phyloP scores from a whole-genome alignment of 2,113 vertebrate species.

The human region GRCh38 chr1:83767001-83767500 shows the following conservation, averaged over 20 bases:
- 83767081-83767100: slow-evolving; percentile 81
- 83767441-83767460: slow-evolving; percentile 88
- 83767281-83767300: slow-evolving; percentile 91
- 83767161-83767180: slow-evolving; percentile 83
- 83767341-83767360: slow-evolving; percentile 90
- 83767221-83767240: slow-evolving; percentile 89
- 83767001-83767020: slow-evolving; percentile 68
- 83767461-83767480: slow-evolving; percentile 83
- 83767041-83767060: slow-evolving; percentile 81
- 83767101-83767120: slow-evolving; percentile 82
- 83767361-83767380: slow-evolving; percentile 92
- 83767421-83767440: slow-evolving; percentile 93
- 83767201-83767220: slow-evolving; percentile 88
- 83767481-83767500: slow-evolving; percentile 83
- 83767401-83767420: slow-evolving; percentile 93
- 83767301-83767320: slow-evolving; percentile 94
- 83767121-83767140: slow-evolving; percentile 81
- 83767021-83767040: slow-evolving; percentile 78
- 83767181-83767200: slow-evolving; percentile 85
- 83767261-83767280: slow-evolving; percentile 91
- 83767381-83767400: slow-evolving; percentile 91
- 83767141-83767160: slow-evolving; percentile 81
- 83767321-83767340: slow-evolving; percentile 93
- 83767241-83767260: slow-evolving; percentile 91
- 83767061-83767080: slow-evolving; percentile 72